phyloP scores from a whole-genome alignment of 2,888 invertebrate species.

The Pollenia angustigena region DNA sequence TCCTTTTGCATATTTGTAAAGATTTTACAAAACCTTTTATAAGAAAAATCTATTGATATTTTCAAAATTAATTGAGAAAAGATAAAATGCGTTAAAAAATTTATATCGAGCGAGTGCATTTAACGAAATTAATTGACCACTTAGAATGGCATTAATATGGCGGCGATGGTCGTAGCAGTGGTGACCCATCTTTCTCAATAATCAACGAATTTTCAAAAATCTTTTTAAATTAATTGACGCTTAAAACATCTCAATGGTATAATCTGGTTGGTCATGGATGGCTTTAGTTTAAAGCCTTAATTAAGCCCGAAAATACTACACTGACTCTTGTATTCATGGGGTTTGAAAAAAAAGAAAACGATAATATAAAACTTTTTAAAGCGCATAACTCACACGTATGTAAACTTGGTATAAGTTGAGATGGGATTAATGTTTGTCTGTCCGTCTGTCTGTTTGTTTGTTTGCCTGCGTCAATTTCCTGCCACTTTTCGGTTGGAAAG shows the following conservation, averaged over 20 bases:
- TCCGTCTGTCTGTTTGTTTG: neutral
- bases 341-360: slow-evolving; percentile 53
- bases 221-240: slow-evolving; percentile 73
- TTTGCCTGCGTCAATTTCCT: slow-evolving; percentile 30
- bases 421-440: slow-evolving; percentile 17
- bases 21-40: neutral
- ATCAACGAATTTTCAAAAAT: slow-evolving; percentile 67
- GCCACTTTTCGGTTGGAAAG: slow-evolving; percentile 33
- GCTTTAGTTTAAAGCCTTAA: slow-evolving; percentile 62
- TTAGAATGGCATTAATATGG: slow-evolving; percentile 63
- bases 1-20: too few relatives aligned
- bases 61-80: slow-evolving; percentile 41
- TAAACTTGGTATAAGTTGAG: slow-evolving; percentile 29
- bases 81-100: slow-evolving; percentile 69
- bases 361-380: slow-evolving; percentile 65
- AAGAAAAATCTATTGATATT: slow-evolving; percentile 31
- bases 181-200: slow-evolving; percentile 70
- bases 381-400: slow-evolving; percentile 74
- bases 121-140: slow-evolving; percentile 73
- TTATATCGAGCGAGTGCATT: slow-evolving; percentile 60
- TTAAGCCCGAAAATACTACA: slow-evolving; percentile 44
- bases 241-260: slow-evolving; percentile 69
- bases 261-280: slow-evolving; percentile 49
- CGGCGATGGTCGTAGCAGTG: neutral
- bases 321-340: slow-evolving; percentile 24